phyloP scores from a whole-genome alignment of 2,797 vertebrate species.

The Lerista edwardsae region DNA sequence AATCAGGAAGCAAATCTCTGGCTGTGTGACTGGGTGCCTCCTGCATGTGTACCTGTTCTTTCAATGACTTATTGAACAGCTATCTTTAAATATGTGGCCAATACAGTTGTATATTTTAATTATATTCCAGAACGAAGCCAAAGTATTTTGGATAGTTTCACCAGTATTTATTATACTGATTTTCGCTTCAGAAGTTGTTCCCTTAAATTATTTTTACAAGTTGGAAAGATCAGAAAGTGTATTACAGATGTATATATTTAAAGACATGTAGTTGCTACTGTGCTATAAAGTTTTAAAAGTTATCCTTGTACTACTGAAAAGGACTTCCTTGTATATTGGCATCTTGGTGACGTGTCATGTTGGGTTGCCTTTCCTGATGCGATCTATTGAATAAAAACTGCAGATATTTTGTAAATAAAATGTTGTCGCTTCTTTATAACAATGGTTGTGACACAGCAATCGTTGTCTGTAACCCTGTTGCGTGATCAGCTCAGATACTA shows the following conservation, averaged over 20 bases:
- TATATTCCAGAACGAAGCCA: constrained; percentile 50
- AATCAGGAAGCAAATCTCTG: not conserved
- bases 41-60: constrained; percentile 61
- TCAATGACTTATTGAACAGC: constrained; percentile 56
- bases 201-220: constrained; percentile 39
- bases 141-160: constrained; percentile 50
- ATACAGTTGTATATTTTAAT: constrained; percentile 45
- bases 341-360: constrained; percentile 64
- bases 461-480: not conserved
- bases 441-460: fast-evolving
- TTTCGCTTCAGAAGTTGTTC: constrained; percentile 63
- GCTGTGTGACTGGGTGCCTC: constrained; percentile 49
- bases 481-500: not conserved
- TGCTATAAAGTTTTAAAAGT: constrained; percentile 26
- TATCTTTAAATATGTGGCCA: constrained; percentile 45
- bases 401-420: constrained; percentile 70
- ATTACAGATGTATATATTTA: constrained; percentile 43
- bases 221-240: constrained; percentile 53
- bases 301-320: not conserved
- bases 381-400: constrained; percentile 69
- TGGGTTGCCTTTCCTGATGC: constrained; percentile 58
- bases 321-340: constrained; percentile 44
- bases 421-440: constrained; percentile 42
- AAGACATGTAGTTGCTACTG: constrained; percentile 43
- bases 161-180: constrained; percentile 64